Evolutionary conservation across 2,113 vertebrate species (phyloP).

Genomic region (Ranitomeya imitator): DNA sequence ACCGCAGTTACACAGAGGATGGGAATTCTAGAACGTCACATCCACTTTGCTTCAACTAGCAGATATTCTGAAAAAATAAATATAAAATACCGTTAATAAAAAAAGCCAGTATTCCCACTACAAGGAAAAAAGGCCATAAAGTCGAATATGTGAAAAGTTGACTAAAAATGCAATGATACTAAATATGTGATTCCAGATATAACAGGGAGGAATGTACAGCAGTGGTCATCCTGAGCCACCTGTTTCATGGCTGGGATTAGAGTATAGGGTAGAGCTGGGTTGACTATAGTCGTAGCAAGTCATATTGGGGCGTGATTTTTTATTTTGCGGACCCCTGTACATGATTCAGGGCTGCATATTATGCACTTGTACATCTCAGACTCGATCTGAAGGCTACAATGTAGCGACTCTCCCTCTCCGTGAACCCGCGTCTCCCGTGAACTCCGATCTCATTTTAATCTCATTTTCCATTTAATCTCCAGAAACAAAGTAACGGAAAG

Average conservation of each 20-base stretch:
- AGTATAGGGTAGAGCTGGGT: too few species aligned
- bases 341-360: neutral
- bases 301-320: neutral
- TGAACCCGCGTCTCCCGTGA: neutral
- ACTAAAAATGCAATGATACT: too few species aligned
- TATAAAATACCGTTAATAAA: too few species aligned
- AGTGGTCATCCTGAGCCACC: neutral
- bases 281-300: too few species aligned
- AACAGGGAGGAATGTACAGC: neutral
- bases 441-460: slow-evolving; percentile 6
- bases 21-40: too few species aligned
- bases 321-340: too few species aligned
- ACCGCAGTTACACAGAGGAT: too few species aligned
- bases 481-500: slow-evolving; percentile 28
- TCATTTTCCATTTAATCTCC: slow-evolving; percentile 27
- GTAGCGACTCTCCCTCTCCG: neutral
- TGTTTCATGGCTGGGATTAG: neutral
- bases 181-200: neutral
- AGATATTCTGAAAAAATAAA: too few species aligned
- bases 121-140: too few species aligned
- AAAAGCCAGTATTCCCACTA: too few species aligned
- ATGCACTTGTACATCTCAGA: neutral
- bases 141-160: too few species aligned
- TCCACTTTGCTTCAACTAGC: too few species aligned
- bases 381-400: neutral